phyloP scores from a whole-genome alignment of 2,113 vertebrate species.

The Xenotilapia longispinis region DNA sequence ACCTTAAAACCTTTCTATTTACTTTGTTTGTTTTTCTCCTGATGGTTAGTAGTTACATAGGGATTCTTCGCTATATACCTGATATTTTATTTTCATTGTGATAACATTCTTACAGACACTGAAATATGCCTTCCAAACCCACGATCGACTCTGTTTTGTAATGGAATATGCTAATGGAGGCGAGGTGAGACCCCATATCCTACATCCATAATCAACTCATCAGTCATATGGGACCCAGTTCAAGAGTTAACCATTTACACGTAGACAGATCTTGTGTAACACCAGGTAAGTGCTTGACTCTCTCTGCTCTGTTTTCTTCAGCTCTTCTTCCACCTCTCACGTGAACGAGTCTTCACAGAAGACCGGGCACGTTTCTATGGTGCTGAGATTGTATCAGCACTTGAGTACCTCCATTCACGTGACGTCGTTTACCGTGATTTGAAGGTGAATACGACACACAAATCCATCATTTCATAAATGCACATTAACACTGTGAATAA shows the following conservation, averaged over 20 bases:
- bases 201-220: background rate
- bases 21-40: background rate
- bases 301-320: conserved; percentile 15
- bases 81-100: background rate
- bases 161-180: conserved; percentile 91
- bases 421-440: conserved; percentile 87
- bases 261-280: background rate
- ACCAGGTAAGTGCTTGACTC: background rate
- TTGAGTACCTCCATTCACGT: conserved; percentile 84
- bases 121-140: conserved; percentile 88
- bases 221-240: background rate
- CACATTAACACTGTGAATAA: background rate
- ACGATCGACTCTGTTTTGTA: conserved; percentile 86
- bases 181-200: conserved; percentile 68
- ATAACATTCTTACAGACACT: conserved; percentile 63
- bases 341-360: conserved; percentile 84
- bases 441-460: conserved; percentile 69
- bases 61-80: background rate
- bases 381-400: conserved; percentile 83
- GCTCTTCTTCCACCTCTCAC: conserved; percentile 87
- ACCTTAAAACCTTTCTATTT: background rate
- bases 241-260: background rate
- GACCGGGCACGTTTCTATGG: conserved; percentile 86
- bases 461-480: background rate
- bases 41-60: background rate